Conservation (phyloP, 92 coral and sea anemone genomes). For the Phenganax stokvisi region DNA sequence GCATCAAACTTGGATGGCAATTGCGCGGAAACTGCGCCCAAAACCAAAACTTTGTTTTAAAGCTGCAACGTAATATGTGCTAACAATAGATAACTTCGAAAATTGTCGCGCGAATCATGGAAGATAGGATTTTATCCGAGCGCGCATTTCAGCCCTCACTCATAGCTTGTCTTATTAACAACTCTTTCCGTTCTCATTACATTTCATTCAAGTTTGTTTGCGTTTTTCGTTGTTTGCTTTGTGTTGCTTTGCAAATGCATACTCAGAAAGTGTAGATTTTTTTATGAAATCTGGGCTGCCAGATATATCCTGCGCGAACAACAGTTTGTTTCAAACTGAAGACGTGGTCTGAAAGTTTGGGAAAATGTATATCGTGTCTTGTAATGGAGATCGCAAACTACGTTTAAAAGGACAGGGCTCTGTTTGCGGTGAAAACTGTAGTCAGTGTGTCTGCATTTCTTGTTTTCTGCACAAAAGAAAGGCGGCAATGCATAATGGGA, state of each 20-base stretch:
- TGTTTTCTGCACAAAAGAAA: constrained; percentile 8
- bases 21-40: constrained; percentile 39
- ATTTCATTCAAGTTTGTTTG: not conserved
- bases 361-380: not conserved
- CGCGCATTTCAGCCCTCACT: constrained; percentile 27
- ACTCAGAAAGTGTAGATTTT: too few relatives aligned
- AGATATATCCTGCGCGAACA: too few relatives aligned
- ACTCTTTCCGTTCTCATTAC: not conserved
- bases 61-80: not conserved
- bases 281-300: too few relatives aligned
- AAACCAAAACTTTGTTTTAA: constrained; percentile 1
- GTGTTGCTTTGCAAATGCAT: not conserved
- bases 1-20: not conserved
- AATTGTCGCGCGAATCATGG: constrained; percentile 15
- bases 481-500: constrained; percentile 21
- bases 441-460: constrained; percentile 10
- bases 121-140: constrained; percentile 9
- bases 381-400: not conserved
- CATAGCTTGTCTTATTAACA: not conserved
- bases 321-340: too few relatives aligned
- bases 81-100: not conserved
- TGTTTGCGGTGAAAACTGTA: not conserved
- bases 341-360: not conserved
- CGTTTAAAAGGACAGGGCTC: not conserved
- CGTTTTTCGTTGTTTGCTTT: not conserved